A percentile compares a stretch with the other conserved stretches of the same genome.
Evolutionary conservation across 2,113 vertebrate species (phyloP).

Genomic region (Globicephala melas): DNA sequence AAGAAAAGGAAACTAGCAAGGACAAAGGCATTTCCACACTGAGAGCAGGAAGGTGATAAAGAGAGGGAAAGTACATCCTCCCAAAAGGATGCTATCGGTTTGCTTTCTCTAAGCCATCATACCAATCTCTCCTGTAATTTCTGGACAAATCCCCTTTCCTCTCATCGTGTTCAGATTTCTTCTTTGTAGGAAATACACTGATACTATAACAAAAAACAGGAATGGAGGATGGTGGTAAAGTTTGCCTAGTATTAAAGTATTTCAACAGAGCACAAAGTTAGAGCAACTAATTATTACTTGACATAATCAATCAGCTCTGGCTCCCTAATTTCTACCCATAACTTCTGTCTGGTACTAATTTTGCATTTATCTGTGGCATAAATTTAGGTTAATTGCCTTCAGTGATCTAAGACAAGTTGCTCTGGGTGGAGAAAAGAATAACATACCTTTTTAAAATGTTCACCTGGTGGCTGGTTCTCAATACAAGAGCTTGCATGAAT

Average conservation of each 20-base stretch:
- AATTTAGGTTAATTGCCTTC: not conserved
- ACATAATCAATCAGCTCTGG: not conserved
- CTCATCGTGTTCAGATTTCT: not conserved
- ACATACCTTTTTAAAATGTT: not conserved
- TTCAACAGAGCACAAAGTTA: not conserved
- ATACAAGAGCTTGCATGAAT: not conserved
- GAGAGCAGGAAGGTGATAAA: not conserved
- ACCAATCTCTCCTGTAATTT: not conserved
- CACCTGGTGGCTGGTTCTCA: not conserved
- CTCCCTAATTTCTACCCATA: not conserved
- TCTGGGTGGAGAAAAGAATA: not conserved
- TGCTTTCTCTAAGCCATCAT: not conserved
- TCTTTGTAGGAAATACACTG: not conserved
- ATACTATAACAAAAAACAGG: not conserved
- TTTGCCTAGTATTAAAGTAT: not conserved
- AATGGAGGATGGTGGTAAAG: not conserved
- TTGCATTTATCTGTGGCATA: not conserved
- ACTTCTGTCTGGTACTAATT: slow-evolving; percentile 21
- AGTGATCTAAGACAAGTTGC: not conserved
- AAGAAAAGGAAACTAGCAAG: not conserved
- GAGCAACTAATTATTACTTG: not conserved
- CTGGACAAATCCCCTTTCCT: not conserved
- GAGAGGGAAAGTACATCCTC: accelerated
- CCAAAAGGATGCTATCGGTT: not conserved
- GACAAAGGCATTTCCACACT: not conserved